Conservation (phyloP, 92 coral and sea anemone genomes). For the Porites divaricata region DNA sequence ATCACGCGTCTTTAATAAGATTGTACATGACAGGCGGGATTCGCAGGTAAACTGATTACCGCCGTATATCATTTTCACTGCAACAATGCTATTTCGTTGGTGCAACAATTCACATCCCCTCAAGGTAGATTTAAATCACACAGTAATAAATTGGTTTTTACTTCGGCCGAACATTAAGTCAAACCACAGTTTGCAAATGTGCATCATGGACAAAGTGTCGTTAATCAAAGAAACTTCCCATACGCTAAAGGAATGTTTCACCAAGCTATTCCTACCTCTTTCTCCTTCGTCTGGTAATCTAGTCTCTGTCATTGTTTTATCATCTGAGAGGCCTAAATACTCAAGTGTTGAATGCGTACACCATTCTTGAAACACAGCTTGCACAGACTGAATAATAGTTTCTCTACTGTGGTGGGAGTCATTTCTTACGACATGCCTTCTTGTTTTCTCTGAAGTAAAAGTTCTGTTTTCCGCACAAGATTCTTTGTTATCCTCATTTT, state of each 20-base stretch:
- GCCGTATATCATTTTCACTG: too few relatives aligned
- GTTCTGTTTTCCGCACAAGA: neutral
- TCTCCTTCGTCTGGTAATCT: neutral
- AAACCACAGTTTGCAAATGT: too few relatives aligned
- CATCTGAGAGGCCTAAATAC: conserved; percentile 14
- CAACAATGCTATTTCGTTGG: too few relatives aligned
- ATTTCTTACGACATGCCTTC: neutral
- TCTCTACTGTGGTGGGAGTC: neutral
- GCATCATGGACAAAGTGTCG: too few relatives aligned
- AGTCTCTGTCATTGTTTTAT: neutral
- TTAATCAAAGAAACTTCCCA: too few relatives aligned
- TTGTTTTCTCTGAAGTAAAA: neutral
- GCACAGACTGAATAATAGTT: conserved; percentile 19
- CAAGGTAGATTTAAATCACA: too few relatives aligned
- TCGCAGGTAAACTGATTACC: too few relatives aligned
- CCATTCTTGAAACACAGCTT: conserved; percentile 31
- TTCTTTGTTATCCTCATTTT: neutral
- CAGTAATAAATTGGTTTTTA: too few relatives aligned
- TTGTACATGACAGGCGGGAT: too few relatives aligned
- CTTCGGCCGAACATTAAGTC: too few relatives aligned
- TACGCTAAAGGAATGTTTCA: neutral
- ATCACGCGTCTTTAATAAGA: too few relatives aligned
- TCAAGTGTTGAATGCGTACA: conserved; percentile 27
- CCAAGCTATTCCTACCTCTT: neutral
- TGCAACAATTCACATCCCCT: too few relatives aligned